Percentiles rank a stretch among this genome's conserved stretches.
Conservation (phyloP, 2,888 invertebrate species). For the Laothoe populi region DNA sequence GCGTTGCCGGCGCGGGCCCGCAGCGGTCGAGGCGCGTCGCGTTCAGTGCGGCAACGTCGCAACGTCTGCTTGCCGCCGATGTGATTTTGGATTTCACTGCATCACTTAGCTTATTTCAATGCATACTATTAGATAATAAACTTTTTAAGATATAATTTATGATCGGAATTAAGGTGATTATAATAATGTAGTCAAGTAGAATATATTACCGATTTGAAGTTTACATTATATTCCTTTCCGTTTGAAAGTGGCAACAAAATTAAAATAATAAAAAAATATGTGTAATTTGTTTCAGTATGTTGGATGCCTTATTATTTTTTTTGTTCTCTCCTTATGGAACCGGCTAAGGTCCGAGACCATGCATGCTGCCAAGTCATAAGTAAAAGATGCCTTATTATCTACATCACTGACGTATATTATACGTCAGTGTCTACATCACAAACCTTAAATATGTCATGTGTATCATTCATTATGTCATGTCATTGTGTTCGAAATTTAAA, state of each 20-base stretch:
- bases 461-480: no score
- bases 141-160: background rate
- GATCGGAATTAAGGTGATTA: background rate
- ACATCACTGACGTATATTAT: no score
- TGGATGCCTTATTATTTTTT: no score
- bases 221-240: background rate
- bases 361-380: no score
- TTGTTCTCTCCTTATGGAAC: no score
- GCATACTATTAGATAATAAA: background rate
- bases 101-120: slow-evolving; percentile 5
- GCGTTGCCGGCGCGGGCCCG: slow-evolving; percentile 63
- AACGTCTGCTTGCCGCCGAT: slow-evolving; percentile 25
- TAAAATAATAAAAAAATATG: no score
- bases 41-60: slow-evolving; percentile 38
- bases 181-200: background rate
- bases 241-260: no score
- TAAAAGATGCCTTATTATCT: no score
- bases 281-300: no score
- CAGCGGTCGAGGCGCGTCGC: slow-evolving; percentile 47
- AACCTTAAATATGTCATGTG: no score
- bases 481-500: background rate
- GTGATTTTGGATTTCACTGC: slow-evolving; percentile 15
- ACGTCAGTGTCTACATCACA: no score
- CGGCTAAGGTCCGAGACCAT: no score
- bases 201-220: background rate